Conservation (phyloP, 2,888 invertebrate genomes). For the Clostera curtula region DNA sequence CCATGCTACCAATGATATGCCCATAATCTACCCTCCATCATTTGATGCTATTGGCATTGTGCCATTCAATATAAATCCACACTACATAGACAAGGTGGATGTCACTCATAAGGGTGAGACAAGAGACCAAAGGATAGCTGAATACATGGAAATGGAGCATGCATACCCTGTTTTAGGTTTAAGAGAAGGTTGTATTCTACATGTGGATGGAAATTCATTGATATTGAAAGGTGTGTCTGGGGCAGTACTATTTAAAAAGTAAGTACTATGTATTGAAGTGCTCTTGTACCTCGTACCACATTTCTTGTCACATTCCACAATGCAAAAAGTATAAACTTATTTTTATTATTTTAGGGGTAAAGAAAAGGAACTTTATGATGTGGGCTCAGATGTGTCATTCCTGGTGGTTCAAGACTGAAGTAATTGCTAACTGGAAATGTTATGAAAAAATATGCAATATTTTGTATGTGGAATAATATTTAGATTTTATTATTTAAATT, state of each 20-base stretch:
- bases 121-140: conserved; percentile 80
- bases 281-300: neutral
- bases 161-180: conserved; percentile 80
- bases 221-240: conserved; percentile 76
- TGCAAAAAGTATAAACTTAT: conserved; percentile 7
- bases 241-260: conserved; percentile 80
- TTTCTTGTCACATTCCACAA: neutral
- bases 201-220: conserved; percentile 74
- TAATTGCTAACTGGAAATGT: neutral
- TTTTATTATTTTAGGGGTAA: conserved; percentile 61
- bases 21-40: conserved; percentile 84
- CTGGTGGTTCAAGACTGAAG: conserved; percentile 22
- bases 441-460: too few species aligned
- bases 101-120: conserved; percentile 86
- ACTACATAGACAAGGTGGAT: conserved; percentile 80
- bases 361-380: conserved; percentile 65
- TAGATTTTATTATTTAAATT: too few species aligned
- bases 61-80: conserved; percentile 90
- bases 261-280: conserved; percentile 33
- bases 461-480: too few species aligned
- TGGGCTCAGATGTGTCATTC: conserved; percentile 77
- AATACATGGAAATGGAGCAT: conserved; percentile 78
- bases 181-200: conserved; percentile 80
- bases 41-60: conserved; percentile 83
- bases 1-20: conserved; percentile 92